Evolutionary conservation across 1,140 invertebrate species (phyloP).

Genomic region (Sogatella furcifera): DNA sequence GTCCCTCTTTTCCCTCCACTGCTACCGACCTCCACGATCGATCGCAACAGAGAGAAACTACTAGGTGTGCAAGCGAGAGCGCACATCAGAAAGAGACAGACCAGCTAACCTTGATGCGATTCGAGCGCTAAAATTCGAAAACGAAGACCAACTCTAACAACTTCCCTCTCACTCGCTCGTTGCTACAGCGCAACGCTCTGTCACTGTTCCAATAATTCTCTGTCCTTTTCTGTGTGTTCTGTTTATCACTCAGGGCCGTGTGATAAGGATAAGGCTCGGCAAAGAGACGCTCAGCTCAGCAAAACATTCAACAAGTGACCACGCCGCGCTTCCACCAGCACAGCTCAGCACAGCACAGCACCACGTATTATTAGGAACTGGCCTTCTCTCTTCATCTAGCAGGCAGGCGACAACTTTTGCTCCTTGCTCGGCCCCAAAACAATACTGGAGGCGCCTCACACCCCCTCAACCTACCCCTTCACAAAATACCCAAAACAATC

Average conservation of each 20-base stretch:
- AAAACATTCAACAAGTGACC: slow-evolving; percentile 15
- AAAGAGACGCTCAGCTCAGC: neutral
- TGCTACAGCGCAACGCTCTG: too few species aligned
- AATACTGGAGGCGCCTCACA: too few species aligned
- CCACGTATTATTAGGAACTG: neutral
- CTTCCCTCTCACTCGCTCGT: too few species aligned
- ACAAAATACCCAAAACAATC: too few species aligned
- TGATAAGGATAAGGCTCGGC: slow-evolving; percentile 11
- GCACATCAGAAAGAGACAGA: neutral
- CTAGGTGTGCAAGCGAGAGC: neutral
- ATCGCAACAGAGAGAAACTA: slow-evolving; percentile 2
- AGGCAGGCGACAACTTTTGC: neutral
- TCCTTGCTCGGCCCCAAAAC: too few species aligned
- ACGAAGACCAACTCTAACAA: slow-evolving; percentile 10
- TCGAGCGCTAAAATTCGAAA: slow-evolving; percentile 10
- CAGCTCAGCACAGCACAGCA: neutral
- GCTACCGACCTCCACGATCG: slow-evolving; percentile 9
- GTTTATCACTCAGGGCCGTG: neutral
- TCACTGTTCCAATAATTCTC: too few species aligned
- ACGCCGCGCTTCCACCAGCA: neutral
- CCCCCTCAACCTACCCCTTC: too few species aligned
- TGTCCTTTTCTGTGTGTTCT: too few species aligned
- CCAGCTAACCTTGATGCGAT: slow-evolving; percentile 4
- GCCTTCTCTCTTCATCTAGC: neutral
- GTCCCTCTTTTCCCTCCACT: too few species aligned